Base-by-base conservation (phyloP, 2,888 invertebrate genomes). In the Didymodactylos carnosus region DNA sequence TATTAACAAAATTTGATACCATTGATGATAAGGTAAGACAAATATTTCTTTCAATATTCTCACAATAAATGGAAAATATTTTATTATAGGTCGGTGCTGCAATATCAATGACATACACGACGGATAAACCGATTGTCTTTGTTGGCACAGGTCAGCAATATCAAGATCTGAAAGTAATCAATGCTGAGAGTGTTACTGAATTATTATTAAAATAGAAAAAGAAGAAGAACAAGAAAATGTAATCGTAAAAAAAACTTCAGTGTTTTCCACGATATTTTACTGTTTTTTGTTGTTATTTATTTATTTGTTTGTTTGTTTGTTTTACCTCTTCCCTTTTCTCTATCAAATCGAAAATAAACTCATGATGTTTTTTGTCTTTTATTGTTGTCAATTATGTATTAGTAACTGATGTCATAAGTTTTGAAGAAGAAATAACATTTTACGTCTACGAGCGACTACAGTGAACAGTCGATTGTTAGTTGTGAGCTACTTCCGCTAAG, bases 1-100 rank as follows among this genome's bases (percentile, higher is more conserved):
- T 99, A 16, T 87, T 99, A 70, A 98, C 98, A 11, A 99, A 99
- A 85, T 99, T 99, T 85, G 98, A 99, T 84, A 99, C 98, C 0
- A 97, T 99, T 79, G 98, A 99, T 83, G 98, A 99, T 84, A 97
- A 98, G 87, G n/a, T n/a, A n/a, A n/a, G n/a, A n/a, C n/a, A n/a
- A n/a, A n/a, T 90, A 88, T 35, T 27, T 70, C 19, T 70, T 39
- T 27, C 19, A 70, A 29, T n/a, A 70, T 70, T 70, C 13, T 39
- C 14, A 70, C 16, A 14, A 16, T 13, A 29, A 35, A 70, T 19
- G 43, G 76, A 85, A 84, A n/a, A n/a, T n/a, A n/a, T n/a, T n/a
- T n/a, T n/a, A n/a, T n/a, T n/a, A n/a, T n/a, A n/a, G n/a, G 86
- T 98, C 35, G 98, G 98, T 14, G 98, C 98, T 53, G 97, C 98